Evolutionary conservation across 2,797 vertebrate genomes (phyloP), one percentile per base, ranked within the genome.

Genomic region (Lutjanus argentimaculatus): DNA sequence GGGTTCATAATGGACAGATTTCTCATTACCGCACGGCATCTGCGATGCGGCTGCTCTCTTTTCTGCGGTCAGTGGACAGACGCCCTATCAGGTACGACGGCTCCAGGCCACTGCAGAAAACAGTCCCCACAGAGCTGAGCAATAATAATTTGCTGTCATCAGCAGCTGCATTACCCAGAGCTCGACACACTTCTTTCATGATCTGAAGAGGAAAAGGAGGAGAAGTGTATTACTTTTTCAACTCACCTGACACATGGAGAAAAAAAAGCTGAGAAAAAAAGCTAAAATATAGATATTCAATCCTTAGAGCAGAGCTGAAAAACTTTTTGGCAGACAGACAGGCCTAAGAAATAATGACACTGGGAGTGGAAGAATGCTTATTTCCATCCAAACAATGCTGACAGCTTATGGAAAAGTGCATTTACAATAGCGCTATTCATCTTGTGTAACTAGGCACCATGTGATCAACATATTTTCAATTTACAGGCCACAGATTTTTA

Each of bases 81-180:
- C 97, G 97, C 73, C 98, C 98, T 4, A 99, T 98, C 73, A 99
- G 96, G 95, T 99, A 99, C 71, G 98, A 99, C 56, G 98, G 97
- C 92, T 99, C 98, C 88, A 99, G 94, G 79, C 98, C 98, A 0
- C 98, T 98, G 93, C 98, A 99, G 96, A 99, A 99, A 61, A 98
- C 96, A 0, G 97, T 98, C 73, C 98, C 98, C 77, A 99, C 98
- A 0, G 98, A 97, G 40, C 98, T 99, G 88, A 99, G 97, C 69
- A 99, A 94, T 78, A 99, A 94, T 49, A 99, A 94, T 87, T 99
- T 99, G 94, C 98, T 99, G 94, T 99, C 97, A 21, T 99, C 98
- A 0, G 96, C 95, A 61, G 98, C 97, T 1, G 98, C 98, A 13
- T 97, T 98, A 82, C 97, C 96, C 89, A 99, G 96, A 6, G 98